phyloP scores from a whole-genome alignment of 1,140 invertebrate species.

The Papilio helenus region DNA sequence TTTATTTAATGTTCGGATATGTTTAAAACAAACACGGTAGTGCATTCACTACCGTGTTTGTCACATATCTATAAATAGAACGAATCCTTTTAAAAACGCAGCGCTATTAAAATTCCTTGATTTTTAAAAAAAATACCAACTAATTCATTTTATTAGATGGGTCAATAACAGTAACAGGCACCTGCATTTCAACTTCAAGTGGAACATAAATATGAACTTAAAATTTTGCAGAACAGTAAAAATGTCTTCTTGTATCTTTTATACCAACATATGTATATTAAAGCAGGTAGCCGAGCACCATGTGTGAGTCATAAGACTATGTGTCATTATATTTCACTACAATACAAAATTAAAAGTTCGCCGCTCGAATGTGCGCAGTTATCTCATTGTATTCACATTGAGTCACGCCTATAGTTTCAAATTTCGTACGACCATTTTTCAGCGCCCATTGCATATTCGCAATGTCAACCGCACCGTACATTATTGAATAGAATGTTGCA shows the following conservation, averaged over 20 bases:
- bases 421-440: conserved; percentile 34
- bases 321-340: conserved; percentile 18
- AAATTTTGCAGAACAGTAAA: neutral
- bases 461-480: conserved; percentile 31
- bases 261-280: neutral
- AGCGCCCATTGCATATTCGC: conserved; percentile 29
- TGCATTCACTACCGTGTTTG: neutral
- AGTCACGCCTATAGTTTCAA: conserved; percentile 34
- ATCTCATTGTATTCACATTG: conserved; percentile 33
- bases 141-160: neutral
- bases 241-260: neutral
- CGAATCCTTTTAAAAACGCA: neutral
- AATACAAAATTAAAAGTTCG: conserved; percentile 24
- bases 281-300: neutral
- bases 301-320: conserved; percentile 15
- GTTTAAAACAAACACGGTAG: conserved; percentile 1
- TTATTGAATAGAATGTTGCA: conserved; percentile 34
- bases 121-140: neutral
- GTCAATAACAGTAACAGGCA: neutral
- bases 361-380: conserved; percentile 23
- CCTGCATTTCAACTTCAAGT: neutral
- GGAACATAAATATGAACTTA: neutral
- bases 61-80: conserved; percentile 5
- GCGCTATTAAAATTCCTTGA: neutral
- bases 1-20: conserved; percentile 1